Conservation (phyloP, 2,113 vertebrate species). For the Alosa alosa region DNA sequence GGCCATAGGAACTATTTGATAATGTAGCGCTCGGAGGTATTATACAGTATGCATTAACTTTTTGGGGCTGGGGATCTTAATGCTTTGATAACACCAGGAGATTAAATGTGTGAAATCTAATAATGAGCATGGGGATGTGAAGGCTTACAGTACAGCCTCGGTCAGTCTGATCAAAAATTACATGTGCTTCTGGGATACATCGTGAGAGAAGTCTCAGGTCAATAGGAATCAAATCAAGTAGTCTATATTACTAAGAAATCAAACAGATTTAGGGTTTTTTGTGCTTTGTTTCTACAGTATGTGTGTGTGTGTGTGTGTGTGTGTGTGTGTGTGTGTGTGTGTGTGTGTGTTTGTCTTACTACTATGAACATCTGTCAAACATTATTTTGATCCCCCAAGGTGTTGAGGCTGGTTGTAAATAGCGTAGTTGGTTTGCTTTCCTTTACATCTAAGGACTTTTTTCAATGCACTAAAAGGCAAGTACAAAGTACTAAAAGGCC, state of each 20-base stretch:
- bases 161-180: background rate
- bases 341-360: background rate
- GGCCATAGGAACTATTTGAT: background rate
- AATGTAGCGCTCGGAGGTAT: slow-evolving; percentile 3
- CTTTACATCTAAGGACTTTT: background rate
- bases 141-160: background rate
- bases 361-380: background rate
- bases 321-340: background rate
- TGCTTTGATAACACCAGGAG: background rate
- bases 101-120: background rate
- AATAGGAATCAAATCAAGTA: background rate
- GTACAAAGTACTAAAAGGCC: background rate
- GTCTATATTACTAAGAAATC: background rate
- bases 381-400: background rate
- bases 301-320: background rate
- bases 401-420: background rate
- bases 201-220: background rate
- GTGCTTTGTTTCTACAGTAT: background rate
- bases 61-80: background rate
- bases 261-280: background rate
- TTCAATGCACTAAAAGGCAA: background rate
- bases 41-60: background rate
- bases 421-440: background rate
- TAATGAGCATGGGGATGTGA: background rate
- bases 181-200: background rate